Base-by-base conservation (phyloP, 1,140 invertebrate species). In the Drosophila kohkoa region DNA sequence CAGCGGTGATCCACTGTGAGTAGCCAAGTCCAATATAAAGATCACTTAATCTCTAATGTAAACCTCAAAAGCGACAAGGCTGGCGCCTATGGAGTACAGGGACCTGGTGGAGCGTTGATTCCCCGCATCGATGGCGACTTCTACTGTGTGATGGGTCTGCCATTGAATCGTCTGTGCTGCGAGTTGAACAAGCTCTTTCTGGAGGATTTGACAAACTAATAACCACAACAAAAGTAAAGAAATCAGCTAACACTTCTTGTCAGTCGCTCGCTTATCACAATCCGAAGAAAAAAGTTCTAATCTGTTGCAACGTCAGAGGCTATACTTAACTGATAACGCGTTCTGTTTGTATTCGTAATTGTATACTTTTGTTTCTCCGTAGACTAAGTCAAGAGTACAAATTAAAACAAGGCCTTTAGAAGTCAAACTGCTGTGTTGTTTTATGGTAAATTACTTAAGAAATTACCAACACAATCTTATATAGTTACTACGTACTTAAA, bases 51-150 rank as follows among this genome's bases (percentile, higher is more conserved):
- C 1, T 10, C 8, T 11, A 0, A 1, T 10, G 13, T 43, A 45
- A 11, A 72, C 68, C 32, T 93, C 70, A 93, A 41, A 92, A 98
- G 97, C 93, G 97, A 98, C 91, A 99, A 98, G 94, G 98, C 98
- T 68, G 98, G 99, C 25, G 96, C 95, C 0, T 99, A 99, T 94
- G 98, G 97, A 5, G 97, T 99, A 71, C 98, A 99, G 94, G 97
- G 96, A 3, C 92, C 96, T 13, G 98, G 98, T 20, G 96, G 96
- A 3, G 96, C 96, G 48, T 93, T 99, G 35, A 95, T 99, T 8
- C 95, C 97, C 87, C 94, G 95, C 88, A 96, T 99, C 46, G 94
- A 96, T 79, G 99, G 99, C 3, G 98, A 99, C 92, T 98, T 96
- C 93, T 98, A 96, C 93, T 99, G 97, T 86, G 97, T 99, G 3